Evolutionary conservation across 1,140 invertebrate species (phyloP), one percentile per base, ranked within the genome.

Genomic region (Panagrolaimus sp.): DNA sequence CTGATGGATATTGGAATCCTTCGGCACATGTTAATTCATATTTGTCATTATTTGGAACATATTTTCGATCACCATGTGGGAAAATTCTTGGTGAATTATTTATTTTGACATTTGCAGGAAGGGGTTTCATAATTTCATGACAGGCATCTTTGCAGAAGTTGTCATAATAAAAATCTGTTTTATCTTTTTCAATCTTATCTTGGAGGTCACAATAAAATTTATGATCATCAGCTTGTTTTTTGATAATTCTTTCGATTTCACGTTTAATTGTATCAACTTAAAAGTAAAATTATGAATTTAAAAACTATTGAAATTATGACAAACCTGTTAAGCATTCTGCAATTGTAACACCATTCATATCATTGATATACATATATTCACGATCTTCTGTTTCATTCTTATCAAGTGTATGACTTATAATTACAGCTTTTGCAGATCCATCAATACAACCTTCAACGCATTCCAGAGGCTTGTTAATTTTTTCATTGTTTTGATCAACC

Each of bases 11-110:
- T 57, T 57, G 20, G 51, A 25, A 57, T 13, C 51, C 51, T 11
- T 20, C 20, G 0, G 51, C 51, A 16, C 51, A 57, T 20, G 20
- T 57, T 9, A 57, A 20, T 20, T 20, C 51, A 27, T 57, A 57
- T 20, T 57, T 57, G 4, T 57, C 51, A 16, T 57, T 57, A n/a
- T 20, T 25, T 57, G 51, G 51, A 11, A 57, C 51, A 57, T 57
- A 57, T 20, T 11, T 20, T 27, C 20, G 20, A 20, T 27, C 51
- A 27, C 27, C 51, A 4, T 20, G 27, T n/a, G 20, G 14, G 51
- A 57, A 57, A 25, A 27, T 57, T 16, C 27, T 20, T 13, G 51
- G 51, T 1, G 2, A 11, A 1, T 57, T 57, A 11, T 13, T 27
- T 25, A 57, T 16, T 20, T n/a, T 16, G 20, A 57, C 51, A 57